Conservation (phyloP, 1,140 invertebrate species). For the Ceratosolen solmsi region DNA sequence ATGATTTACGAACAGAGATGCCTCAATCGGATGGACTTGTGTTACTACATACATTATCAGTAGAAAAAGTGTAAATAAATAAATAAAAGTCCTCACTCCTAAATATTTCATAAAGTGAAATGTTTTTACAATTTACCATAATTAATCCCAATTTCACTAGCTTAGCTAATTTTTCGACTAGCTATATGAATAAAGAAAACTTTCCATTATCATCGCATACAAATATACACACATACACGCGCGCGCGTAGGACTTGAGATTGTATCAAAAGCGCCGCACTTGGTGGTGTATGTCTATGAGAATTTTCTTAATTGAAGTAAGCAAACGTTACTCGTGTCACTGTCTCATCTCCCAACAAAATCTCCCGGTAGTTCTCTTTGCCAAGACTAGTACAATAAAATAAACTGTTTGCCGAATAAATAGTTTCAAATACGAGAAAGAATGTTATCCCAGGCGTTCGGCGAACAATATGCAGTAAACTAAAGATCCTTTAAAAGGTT, state of each 20-base stretch:
- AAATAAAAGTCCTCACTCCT: too few species aligned
- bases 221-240: too few species aligned
- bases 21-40: not conserved
- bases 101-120: too few species aligned
- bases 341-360: not conserved
- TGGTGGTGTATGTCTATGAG: too few species aligned
- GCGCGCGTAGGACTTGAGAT: too few species aligned
- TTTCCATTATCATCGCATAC: too few species aligned
- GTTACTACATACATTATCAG: not conserved
- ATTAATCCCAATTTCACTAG: too few species aligned
- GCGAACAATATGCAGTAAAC: not conserved
- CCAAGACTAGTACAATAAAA: slow-evolving; percentile 41
- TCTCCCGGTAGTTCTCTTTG: not conserved
- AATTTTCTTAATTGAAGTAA: slow-evolving; percentile 38
- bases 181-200: too few species aligned
- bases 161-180: too few species aligned
- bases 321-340: slow-evolving; percentile 13
- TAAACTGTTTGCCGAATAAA: slow-evolving; percentile 47
- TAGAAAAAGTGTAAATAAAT: too few species aligned
- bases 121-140: too few species aligned
- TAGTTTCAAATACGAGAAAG: slow-evolving; percentile 2
- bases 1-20: not conserved
- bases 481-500: not conserved
- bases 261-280: too few species aligned
- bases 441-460: slow-evolving; percentile 21